Evolutionary conservation across 2,888 invertebrate genomes (phyloP).

Genomic region (Chloromyia formosa): DNA sequence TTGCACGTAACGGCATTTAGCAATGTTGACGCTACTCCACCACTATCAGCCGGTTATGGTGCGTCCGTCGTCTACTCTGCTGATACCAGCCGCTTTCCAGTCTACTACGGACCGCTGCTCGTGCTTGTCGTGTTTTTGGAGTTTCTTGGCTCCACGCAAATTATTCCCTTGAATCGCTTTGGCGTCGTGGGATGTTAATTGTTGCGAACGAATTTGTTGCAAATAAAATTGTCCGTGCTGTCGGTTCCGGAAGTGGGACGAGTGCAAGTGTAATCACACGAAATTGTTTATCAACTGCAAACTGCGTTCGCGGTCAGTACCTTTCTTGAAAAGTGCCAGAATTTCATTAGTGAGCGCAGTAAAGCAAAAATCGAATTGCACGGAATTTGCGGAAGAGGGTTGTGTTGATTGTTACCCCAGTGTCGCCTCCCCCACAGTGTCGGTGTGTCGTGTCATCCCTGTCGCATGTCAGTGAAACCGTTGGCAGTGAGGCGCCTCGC

Average conservation of each 20-base stretch:
- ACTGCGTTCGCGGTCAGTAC: not conserved
- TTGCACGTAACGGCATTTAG: slow-evolving; percentile 28
- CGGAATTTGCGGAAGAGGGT: not conserved
- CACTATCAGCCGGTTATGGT: slow-evolving; percentile 30
- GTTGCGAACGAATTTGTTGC: not conserved
- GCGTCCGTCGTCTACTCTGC: not conserved
- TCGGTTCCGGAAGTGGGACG: slow-evolving; percentile 24
- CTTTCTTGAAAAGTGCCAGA: slow-evolving; percentile 22
- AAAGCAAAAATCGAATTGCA: slow-evolving; percentile 4
- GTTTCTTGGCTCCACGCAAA: not conserved
- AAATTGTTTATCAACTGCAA: not conserved
- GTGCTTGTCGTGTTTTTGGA: slow-evolving; percentile 5
- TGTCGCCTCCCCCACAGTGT: not conserved
- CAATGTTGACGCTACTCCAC: slow-evolving; percentile 17
- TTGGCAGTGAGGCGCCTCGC: slow-evolving; percentile 16
- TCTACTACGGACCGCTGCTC: slow-evolving; percentile 32
- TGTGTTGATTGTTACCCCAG: slow-evolving; percentile 16
- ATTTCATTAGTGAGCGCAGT: not conserved
- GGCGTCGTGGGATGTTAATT: not conserved
- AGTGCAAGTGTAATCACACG: not conserved
- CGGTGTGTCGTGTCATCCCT: not conserved
- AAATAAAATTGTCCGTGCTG: not conserved
- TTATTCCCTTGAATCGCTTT: not conserved
- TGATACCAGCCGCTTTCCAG: slow-evolving; percentile 22
- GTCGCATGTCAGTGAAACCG: not conserved